Evolutionary conservation across 2,888 invertebrate genomes (phyloP), one percentile per base, ranked within the genome.

Genomic region (Limnephilus lunatus): DNA sequence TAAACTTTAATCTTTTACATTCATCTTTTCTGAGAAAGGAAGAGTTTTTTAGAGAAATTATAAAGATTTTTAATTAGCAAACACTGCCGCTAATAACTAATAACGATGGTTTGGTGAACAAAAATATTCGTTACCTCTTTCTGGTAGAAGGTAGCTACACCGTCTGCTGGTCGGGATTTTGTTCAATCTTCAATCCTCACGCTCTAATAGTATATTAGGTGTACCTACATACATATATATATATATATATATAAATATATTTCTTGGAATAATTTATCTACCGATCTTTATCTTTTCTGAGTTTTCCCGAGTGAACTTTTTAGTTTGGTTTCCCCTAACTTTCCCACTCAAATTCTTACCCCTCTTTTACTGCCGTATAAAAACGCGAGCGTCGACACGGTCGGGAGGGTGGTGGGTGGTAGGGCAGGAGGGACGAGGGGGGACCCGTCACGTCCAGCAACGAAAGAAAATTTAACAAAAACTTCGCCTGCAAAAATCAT

Each of bases 271-370:
- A 68, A 68, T 68, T 68, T 68, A 68, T 68, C 68, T 9, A 25
- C 68, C 68, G 68, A 68, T 68, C 68, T 68, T 68, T 68, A 68
- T 68, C 68, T 68, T 68, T 68, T 68, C 68, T 2, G 25, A 68
- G 68, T 68, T 68, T 68, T 68, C 68, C 68, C 68, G 68, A 68
- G n/a, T 68, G 68, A 68, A 68, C 68, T 68, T 68, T 68, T 68
- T 68, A 68, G 68, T 68, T 68, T 68, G 68, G 68, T 68, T 68
- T 68, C 68, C 68, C 68, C 9, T 68, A 68, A 68, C 68, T 68
- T 68, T 68, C 68, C 68, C 68, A 68, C 68, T 68, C 68, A 68
- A 68, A 68, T 68, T 68, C 68, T 68, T 68, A 68, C 68, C 68
- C 68, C 68, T 68, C 68, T 68, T 68, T 68, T 68, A 68, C 25